Base-by-base conservation (phyloP, 2,113 vertebrate genomes). In the Panurus biarmicus region DNA sequence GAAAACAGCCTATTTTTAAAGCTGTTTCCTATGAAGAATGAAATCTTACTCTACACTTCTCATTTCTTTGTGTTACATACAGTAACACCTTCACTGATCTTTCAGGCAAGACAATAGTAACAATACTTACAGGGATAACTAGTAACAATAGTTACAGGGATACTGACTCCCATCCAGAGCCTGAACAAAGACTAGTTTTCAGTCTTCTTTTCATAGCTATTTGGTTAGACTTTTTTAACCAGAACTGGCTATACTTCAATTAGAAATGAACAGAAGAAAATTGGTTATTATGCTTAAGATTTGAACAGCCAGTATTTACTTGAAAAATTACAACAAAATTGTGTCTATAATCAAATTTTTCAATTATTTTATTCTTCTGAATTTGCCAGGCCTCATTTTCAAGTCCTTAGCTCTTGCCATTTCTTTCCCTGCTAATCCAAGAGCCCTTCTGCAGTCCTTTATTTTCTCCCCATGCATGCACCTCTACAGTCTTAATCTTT, bases 401-500 rank as follows among this genome's bases (percentile, higher is more conserved):
- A 50, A 89, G 87, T 62, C 70, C 74, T 91, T 75, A 75, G 74
- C 53, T 79, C 78, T 48, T 82, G 70, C n/a, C 38, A 80, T 47
- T 89, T 85, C 66, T 73, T 79, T 54, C 26, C 51, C 70, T 42
- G 17, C 54, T 76, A 91, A 87, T 85, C 78, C 85, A 81, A 80
- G 54, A 76, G 67, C 22, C 62, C 74, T 95, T 95, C 78, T 73
- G 67, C 0, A 1, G 76, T 40, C 74, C 67, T 87, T 82, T 89
- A 93, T 96, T 95, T 95, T 95, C 94, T 93, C 74, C 66, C 91
- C 74, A 87, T 76, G 87, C 94, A 92, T 28, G 33, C 48, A 94
- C 38, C 50, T 91, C 70, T 82, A 72, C 74, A 85, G 81, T 40
- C 66, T 76, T 89, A 87, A 94, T 92, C 87, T 82, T 87, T 66